A percentile compares a stretch with the other conserved stretches of the same genome.
phyloP scores from a whole-genome alignment of 2,797 vertebrate species.

The Melanotaenia parkinsoni region DNA sequence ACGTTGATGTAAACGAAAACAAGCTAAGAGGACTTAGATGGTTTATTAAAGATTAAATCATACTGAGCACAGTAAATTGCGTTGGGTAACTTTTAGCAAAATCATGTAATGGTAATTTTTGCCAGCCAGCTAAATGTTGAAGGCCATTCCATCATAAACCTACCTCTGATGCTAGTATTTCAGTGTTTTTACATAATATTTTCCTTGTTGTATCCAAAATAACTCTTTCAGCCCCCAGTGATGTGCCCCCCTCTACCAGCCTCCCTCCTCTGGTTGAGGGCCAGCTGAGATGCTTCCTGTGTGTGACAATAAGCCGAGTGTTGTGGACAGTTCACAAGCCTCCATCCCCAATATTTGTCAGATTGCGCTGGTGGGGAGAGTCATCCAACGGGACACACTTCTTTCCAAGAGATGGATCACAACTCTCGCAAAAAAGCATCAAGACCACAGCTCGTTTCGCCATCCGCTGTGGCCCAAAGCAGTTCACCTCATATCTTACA shows the following conservation, averaged over 20 bases:
- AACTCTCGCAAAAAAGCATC: slow-evolving; percentile 79
- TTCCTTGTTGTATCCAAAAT: slow-evolving; percentile 4
- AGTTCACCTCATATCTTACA: slow-evolving; percentile 92
- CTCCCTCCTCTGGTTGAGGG: slow-evolving; percentile 94
- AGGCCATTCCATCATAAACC: not conserved
- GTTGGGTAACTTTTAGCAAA: not conserved
- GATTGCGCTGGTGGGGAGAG: slow-evolving; percentile 96
- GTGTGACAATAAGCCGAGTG: slow-evolving; percentile 85
- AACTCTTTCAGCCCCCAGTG: slow-evolving; percentile 80
- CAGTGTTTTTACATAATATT: not conserved
- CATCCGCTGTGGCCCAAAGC: slow-evolving; percentile 91
- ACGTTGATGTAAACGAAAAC: not conserved
- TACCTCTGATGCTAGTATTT: not conserved
- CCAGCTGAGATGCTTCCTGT: slow-evolving; percentile 90
- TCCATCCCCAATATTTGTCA: slow-evolving; percentile 79
- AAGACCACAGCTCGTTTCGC: slow-evolving; percentile 88
- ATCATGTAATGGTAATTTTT: too few relatives aligned
- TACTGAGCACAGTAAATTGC: not conserved
- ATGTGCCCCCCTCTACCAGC: slow-evolving; percentile 86
- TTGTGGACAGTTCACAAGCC: slow-evolving; percentile 88
- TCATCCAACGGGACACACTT: slow-evolving; percentile 89
- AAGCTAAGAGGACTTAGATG: not conserved
- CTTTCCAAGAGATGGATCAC: slow-evolving; percentile 83
- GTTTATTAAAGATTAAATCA: not conserved
- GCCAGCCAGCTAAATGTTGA: not conserved